Conservation (phyloP, 2,797 vertebrate species). For the Enteromius afrohamiltoni region DNA sequence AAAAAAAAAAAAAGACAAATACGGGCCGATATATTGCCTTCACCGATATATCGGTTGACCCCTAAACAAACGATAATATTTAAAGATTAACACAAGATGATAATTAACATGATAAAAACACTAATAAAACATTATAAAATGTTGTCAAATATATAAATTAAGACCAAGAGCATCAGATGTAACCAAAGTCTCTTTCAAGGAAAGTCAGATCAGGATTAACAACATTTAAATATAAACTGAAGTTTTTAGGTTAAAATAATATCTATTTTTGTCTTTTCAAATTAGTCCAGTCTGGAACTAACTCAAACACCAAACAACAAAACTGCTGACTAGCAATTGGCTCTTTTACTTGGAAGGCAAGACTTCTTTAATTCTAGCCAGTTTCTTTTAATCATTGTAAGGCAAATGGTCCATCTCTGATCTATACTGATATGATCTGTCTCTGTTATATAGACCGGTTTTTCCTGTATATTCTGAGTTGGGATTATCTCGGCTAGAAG, state of each 20-base stretch:
- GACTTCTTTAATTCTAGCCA: not conserved
- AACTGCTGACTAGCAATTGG: not conserved
- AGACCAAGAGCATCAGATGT: not conserved
- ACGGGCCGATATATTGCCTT: not conserved
- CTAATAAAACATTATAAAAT: no score
- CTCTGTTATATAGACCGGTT: not conserved
- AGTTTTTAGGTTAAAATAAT: not conserved
- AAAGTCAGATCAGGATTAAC: not conserved
- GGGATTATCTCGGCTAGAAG: constrained; percentile 14
- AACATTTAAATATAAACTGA: no score
- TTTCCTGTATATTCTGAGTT: not conserved
- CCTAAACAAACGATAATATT: not conserved
- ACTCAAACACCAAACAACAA: not conserved
- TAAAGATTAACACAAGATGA: not conserved
- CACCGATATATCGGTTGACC: not conserved
- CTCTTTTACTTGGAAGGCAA: not conserved
- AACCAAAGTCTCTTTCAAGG: not conserved
- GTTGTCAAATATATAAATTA: not conserved
- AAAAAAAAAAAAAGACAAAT: not conserved
- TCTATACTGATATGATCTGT: not conserved
- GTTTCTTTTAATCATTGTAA: not conserved
- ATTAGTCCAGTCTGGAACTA: not conserved
- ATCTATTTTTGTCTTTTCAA: not conserved
- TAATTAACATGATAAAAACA: not conserved
- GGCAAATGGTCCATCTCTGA: not conserved